Evolutionary conservation across 2,888 invertebrate genomes (phyloP).

Genomic region (Scaeva pyrastri): DNA sequence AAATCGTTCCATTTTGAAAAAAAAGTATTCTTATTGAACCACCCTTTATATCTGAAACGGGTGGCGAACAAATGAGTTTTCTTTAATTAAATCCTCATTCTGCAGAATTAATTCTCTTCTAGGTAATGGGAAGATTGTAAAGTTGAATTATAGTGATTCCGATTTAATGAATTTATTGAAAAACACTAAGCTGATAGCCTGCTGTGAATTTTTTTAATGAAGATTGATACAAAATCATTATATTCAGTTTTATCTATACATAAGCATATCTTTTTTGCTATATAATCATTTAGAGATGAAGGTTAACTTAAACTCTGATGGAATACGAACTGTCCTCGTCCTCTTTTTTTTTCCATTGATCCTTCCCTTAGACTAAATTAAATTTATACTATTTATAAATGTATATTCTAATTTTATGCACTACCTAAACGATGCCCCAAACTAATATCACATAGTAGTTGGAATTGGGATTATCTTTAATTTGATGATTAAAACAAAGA

Average conservation of each 20-base stretch:
- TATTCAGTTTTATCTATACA: background rate
- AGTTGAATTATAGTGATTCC: slow-evolving; percentile 62
- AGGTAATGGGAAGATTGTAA: slow-evolving; percentile 23
- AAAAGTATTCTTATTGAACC: no score
- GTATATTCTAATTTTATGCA: slow-evolving; percentile 49
- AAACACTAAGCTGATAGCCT: slow-evolving; percentile 70
- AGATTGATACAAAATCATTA: slow-evolving; percentile 59
- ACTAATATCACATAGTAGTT: background rate
- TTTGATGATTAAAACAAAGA: slow-evolving; percentile 52
- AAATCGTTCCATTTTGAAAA: no score
- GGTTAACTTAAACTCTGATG: slow-evolving; percentile 20
- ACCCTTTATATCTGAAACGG: no score
- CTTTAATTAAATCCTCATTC: background rate
- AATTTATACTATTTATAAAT: background rate
- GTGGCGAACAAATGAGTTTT: background rate
- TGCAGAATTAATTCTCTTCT: background rate
- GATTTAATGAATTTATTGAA: slow-evolving; percentile 72
- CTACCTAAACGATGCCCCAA: slow-evolving; percentile 31
- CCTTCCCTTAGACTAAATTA: background rate
- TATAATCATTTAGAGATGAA: slow-evolving; percentile 5
- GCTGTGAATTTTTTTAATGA: slow-evolving; percentile 73
- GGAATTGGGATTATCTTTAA: slow-evolving; percentile 59
- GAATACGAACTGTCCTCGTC: background rate
- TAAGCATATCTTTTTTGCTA: background rate
- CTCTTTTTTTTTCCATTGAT: background rate